phyloP scores from a whole-genome alignment of 1,140 invertebrate species.

The Gonioctena quinquepunctata region DNA sequence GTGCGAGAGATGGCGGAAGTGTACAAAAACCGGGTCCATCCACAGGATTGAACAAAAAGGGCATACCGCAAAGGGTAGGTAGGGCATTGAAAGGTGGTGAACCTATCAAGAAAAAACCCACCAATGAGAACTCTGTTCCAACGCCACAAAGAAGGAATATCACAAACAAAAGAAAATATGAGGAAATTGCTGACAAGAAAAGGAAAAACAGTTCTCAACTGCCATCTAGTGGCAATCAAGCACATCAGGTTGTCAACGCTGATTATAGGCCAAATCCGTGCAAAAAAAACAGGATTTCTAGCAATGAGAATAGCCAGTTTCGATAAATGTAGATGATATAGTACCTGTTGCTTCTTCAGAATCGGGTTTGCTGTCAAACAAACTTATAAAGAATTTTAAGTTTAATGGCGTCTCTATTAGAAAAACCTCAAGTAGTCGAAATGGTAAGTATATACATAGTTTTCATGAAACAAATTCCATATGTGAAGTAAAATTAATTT shows the following conservation, averaged over 20 bases:
- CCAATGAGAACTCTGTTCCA: background rate
- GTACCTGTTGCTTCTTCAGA: background rate
- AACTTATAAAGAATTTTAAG: background rate
- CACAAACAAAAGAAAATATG: background rate
- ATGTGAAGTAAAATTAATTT: too few relatives aligned
- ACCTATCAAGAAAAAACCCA: background rate
- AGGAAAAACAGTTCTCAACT: background rate
- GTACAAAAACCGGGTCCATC: too few relatives aligned
- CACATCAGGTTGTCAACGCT: too few relatives aligned
- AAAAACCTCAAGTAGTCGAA: too few relatives aligned
- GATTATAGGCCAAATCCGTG: background rate
- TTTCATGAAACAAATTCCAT: too few relatives aligned
- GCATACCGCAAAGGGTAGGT: too few relatives aligned
- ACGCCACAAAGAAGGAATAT: background rate
- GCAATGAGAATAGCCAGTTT: background rate
- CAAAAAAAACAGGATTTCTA: background rate
- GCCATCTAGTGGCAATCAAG: too few relatives aligned
- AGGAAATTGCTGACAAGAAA: background rate
- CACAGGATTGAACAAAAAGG: too few relatives aligned
- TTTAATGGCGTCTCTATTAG: background rate
- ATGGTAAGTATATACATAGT: too few relatives aligned
- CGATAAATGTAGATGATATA: conserved; percentile 2
- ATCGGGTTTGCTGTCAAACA: background rate
- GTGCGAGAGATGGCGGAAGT: too few relatives aligned
- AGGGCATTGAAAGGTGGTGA: too few relatives aligned